Base-by-base conservation (phyloP, 1,140 invertebrate genomes). In the Oryctes rhinoceros region DNA sequence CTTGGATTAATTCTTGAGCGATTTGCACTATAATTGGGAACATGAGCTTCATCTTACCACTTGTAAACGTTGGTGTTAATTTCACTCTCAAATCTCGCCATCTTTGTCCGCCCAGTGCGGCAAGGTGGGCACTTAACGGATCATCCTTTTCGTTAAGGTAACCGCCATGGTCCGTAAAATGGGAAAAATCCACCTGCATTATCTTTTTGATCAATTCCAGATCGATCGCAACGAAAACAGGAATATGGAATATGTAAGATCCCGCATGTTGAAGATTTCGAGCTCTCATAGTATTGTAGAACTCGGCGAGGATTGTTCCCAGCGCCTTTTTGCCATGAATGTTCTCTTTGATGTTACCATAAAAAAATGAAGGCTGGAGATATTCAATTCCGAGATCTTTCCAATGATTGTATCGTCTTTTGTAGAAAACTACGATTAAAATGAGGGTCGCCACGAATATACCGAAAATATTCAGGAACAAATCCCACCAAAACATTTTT, bases 191-290 rank as follows among this genome's bases (percentile, higher is more conserved):
- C 79, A 89, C 15, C n/a, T 78, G 88, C 20, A 93, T 79, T 3
- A 94, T 88, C n/a, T 88, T 84, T 81, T 92, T 92, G 0, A 93
- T 88, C 0, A 94, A 82, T 7, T 91, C 89, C 24, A 91, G 86
- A 84, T 94, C 91, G 13, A 89, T 86, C 1, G 89, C 83, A 0
- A 91, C 77, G 10, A 86, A 87, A 6, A 90, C 90, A 77, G 88
- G 87, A 10, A 88, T 87, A 1, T 86, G 86, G 67, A 90, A 88
- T n/a, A 88, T 88, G 81, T 89, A 91, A 13, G 89, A 83, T 4
- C 90, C 90, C 3, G 83, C 83, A 80, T 83, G 86, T 80, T 80
- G 80, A 53, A 83, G 49, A 48, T 82, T 84, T 77, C 82, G 80
- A 20, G 74, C 78, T 80, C 81, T 81, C 49, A 82, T 81, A n/a